phyloP scores from a whole-genome alignment of 2,888 invertebrate genomes.

The Chelonus formosanus region DNA sequence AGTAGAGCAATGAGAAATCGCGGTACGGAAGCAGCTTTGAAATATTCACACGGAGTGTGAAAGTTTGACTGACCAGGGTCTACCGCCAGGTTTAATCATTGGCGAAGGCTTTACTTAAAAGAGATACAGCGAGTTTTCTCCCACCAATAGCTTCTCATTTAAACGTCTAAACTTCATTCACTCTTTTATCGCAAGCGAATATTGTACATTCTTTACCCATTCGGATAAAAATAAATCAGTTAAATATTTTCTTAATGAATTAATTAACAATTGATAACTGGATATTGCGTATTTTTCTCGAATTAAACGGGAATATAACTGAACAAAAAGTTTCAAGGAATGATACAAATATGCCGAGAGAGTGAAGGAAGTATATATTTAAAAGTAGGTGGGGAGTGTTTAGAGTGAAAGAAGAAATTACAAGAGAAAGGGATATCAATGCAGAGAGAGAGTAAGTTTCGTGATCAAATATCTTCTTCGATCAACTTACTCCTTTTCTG shows the following conservation, averaged over 20 bases:
- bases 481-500: background rate
- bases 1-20: conserved; percentile 33
- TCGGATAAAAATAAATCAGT: background rate
- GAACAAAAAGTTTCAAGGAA: too few relatives aligned
- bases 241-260: background rate
- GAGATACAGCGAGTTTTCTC: conserved; percentile 59
- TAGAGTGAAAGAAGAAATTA: conserved; percentile 33
- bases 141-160: conserved; percentile 42
- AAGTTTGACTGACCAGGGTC: conserved; percentile 59
- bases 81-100: conserved; percentile 54
- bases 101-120: conserved; percentile 51
- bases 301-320: too few relatives aligned
- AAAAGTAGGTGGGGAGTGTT: conserved; percentile 7
- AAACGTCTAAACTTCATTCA: too few relatives aligned
- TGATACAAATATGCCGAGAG: background rate
- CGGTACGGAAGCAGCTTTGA: conserved; percentile 44
- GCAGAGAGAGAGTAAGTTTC: conserved; percentile 16
- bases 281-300: too few relatives aligned
- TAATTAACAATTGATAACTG: background rate
- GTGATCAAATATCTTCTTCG: background rate
- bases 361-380: conserved; percentile 1
- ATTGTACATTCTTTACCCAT: background rate
- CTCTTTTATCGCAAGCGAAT: background rate
- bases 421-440: conserved; percentile 26
- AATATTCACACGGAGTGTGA: conserved; percentile 57